These are phyloP conservation scores for Epizoanthus scotinus DNA, from an alignment of 92 coral and sea anemone genomes.

Conservation along the genomic window DNA sequence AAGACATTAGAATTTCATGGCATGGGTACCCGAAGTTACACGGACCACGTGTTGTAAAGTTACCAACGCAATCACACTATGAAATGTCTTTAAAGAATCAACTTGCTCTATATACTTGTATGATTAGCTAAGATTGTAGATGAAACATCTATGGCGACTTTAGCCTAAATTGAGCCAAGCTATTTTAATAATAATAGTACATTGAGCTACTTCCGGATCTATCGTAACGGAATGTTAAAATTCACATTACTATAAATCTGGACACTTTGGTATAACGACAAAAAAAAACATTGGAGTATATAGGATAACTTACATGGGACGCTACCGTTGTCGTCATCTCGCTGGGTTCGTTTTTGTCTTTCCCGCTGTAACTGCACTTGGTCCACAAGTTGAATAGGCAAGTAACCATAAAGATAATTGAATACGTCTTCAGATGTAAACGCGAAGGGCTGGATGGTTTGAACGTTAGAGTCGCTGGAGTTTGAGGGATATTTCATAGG, in stretches of 20 bases:
- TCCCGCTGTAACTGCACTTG: constrained; percentile 81
- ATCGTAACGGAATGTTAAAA: neutral
- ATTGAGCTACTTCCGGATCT: neutral
- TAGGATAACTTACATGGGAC: constrained; percentile 70
- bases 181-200: neutral
- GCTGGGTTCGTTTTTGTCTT: constrained; percentile 54
- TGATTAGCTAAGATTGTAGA: neutral
- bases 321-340: constrained; percentile 42
- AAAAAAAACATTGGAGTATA: neutral
- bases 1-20: neutral
- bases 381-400: constrained; percentile 92
- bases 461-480: constrained; percentile 37
- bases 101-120: neutral
- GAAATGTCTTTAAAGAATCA: neutral
- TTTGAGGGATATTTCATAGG: constrained; percentile 36
- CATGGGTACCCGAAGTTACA: constrained; percentile 11
- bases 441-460: constrained; percentile 29
- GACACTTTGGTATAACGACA: neutral
- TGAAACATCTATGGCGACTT: neutral
- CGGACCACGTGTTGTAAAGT: constrained; percentile 15
- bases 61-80: constrained; percentile 6
- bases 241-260: neutral
- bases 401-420: constrained; percentile 87
- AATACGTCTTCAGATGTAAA: constrained; percentile 80
- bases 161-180: too few species aligned